Evolutionary conservation across 1,140 invertebrate genomes (phyloP).

Genomic region (Nasonia giraulti): DNA sequence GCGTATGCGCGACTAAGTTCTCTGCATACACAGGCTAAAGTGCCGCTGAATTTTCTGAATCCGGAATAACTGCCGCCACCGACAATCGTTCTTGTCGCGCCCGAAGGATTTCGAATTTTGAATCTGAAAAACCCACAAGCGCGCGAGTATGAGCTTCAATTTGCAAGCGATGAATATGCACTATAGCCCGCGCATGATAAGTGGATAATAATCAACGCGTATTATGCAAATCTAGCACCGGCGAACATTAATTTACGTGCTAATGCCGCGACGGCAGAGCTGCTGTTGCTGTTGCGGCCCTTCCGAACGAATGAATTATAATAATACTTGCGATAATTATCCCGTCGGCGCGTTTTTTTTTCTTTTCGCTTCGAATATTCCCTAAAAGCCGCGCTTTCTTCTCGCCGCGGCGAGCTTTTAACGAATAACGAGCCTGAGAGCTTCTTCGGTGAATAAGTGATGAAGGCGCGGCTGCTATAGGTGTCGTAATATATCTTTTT

Average conservation of each 20-base stretch:
- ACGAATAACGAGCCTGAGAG: conserved; percentile 53
- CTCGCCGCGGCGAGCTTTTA: conserved; percentile 43
- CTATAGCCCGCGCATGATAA: conserved; percentile 24
- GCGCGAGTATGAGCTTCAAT: neutral
- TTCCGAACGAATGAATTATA: conserved; percentile 28
- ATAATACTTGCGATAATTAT: conserved; percentile 35
- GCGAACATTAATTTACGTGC: conserved; percentile 54
- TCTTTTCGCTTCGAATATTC: too few species aligned
- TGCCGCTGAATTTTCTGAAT: conserved; percentile 31
- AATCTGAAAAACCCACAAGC: neutral
- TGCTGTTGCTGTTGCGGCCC: neutral
- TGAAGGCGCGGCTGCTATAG: conserved; percentile 32
- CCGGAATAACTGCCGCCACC: neutral
- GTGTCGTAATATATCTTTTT: conserved; percentile 15
- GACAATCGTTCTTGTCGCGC: conserved; percentile 26
- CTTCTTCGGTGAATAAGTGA: conserved; percentile 56
- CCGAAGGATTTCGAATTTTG: too few species aligned
- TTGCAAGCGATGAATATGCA: conserved; percentile 41
- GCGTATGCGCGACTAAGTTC: neutral
- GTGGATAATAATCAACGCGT: conserved; percentile 45
- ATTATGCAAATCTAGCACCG: conserved; percentile 31
- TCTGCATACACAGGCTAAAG: neutral
- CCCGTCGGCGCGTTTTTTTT: neutral
- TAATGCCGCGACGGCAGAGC: conserved; percentile 22
- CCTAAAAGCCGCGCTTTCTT: neutral